phyloP scores from a whole-genome alignment of 2,797 vertebrate species.

The Pipistrellus kuhlii region DNA sequence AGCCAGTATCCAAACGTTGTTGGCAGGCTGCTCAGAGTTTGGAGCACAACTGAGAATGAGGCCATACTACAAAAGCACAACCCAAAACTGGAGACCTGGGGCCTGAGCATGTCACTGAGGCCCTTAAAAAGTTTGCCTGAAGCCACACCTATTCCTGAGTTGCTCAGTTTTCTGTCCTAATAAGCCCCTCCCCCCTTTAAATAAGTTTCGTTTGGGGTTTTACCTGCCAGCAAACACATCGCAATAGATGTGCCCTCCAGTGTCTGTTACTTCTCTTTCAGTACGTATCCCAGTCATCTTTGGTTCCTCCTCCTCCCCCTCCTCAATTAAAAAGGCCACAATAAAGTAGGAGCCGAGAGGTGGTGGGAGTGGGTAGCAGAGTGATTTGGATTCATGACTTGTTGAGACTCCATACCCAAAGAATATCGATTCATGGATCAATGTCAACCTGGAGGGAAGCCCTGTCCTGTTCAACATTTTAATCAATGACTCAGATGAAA shows the following conservation, averaged over 20 bases:
- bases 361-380: neutral
- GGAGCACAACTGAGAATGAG: neutral
- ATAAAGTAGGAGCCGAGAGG: neutral
- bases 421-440: constrained; percentile 65
- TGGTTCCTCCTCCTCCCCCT: neutral
- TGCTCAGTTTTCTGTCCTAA: neutral
- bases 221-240: neutral
- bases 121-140: neutral
- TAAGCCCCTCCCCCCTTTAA: neutral
- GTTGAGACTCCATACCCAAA: constrained; percentile 41
- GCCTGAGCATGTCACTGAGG: neutral
- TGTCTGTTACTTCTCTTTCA: neutral
- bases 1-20: neutral
- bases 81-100: neutral
- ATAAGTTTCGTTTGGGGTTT: neutral
- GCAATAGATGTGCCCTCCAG: neutral
- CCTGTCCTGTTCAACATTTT: constrained; percentile 74
- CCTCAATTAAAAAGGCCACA: neutral
- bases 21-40: neutral
- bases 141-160: neutral
- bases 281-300: no score
- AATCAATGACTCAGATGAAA: constrained; percentile 72
- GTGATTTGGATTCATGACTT: constrained; percentile 49
- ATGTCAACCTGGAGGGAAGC: constrained; percentile 67
- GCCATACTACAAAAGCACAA: neutral